Conservation (phyloP, 2,797 vertebrate genomes). For the Falco concolor region DNA sequence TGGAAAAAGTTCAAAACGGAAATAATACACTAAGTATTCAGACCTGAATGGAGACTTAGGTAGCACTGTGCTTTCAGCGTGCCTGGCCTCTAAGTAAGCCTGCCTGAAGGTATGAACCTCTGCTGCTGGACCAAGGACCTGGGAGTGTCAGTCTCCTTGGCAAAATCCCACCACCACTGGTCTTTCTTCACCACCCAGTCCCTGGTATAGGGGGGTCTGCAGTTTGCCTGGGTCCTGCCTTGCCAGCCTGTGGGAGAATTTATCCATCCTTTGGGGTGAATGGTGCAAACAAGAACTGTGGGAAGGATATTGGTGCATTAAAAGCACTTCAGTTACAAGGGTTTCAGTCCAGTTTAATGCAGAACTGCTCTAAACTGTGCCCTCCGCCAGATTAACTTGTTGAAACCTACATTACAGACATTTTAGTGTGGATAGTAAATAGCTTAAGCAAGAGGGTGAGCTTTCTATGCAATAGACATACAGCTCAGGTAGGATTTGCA, state of each 20-base stretch:
- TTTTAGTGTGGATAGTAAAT: background rate
- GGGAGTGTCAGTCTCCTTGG: background rate
- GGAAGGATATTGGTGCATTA: background rate
- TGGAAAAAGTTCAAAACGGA: slow-evolving; percentile 7
- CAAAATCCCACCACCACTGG: background rate
- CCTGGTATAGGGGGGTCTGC: background rate
- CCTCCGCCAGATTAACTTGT: background rate
- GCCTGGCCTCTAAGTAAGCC: background rate
- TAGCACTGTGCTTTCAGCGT: background rate
- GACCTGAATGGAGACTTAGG: background rate
- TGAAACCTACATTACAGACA: background rate
- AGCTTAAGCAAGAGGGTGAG: background rate
- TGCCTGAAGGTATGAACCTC: background rate
- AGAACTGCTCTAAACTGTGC: background rate
- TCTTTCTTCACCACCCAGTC: background rate
- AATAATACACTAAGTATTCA: background rate
- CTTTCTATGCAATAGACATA: background rate
- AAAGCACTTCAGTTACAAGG: background rate
- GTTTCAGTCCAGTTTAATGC: background rate
- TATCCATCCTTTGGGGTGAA: background rate
- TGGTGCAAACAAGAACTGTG: background rate
- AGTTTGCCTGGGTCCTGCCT: background rate
- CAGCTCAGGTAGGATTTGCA: background rate
- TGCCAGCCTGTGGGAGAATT: background rate
- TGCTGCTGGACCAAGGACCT: background rate